Evolutionary conservation across 2,888 invertebrate genomes (phyloP), one percentile per base, ranked within the genome.

Genomic region (Platycheirus rosarum): DNA sequence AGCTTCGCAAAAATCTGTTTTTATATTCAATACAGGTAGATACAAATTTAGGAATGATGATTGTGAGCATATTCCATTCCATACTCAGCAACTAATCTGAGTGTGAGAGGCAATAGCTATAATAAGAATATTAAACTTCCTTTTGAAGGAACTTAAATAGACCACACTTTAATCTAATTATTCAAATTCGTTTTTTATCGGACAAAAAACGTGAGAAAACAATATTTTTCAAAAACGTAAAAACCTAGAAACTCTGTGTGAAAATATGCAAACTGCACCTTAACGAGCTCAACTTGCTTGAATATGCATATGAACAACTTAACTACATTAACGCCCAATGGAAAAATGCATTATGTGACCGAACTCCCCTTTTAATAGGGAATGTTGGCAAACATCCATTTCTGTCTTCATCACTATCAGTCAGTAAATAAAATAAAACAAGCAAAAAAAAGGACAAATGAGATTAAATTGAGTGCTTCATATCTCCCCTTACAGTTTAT

Each of bases 341-440:
- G 20, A 20, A 5, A 37, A 37, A 35, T 35, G 35, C 18, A 53
- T 53, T 53, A 35, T 53, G 53, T 53, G 53, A 53, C 18, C 20
- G 7, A 53, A 53, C 20, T 6, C 16, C n/a, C 49, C 29, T 29
- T 35, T 53, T 0, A n/a, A 53, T 6, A 53, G n/a, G n/a, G 11
- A 26, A 48, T 48, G 13, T 48, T 26, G 13, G 26, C 2, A 48
- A 48, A 2, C 4, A 23, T 18, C 16, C 32, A 51, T 35, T 35
- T 53, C 20, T 35, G n/a, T n/a, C n/a, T n/a, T n/a, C n/a, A 20
- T 35, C 51, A 16, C 18, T n/a, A 20, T 29, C 51, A 26, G 23
- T 51, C 35, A 48, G 7, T 3, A 37, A 35, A 18, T 35, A 4
- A 35, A 32, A 35, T 16, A 44, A 53, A 35, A 11, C 1, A 35